Evolutionary conservation across 2,888 invertebrate species (phyloP).

Genomic region (Megaustenia siamemsis): DNA sequence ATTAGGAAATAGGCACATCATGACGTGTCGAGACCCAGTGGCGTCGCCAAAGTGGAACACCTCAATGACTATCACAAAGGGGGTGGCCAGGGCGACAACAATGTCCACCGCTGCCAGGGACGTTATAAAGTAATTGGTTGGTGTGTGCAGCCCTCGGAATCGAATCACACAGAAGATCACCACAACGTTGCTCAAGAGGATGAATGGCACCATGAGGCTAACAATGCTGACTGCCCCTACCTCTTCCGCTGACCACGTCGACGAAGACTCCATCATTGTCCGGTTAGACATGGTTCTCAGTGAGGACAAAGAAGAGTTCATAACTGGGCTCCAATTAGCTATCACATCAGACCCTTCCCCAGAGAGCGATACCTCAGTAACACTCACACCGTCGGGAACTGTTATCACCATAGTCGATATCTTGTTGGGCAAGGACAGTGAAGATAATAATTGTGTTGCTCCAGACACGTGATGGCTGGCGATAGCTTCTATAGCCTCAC

Average conservation of each 20-base stretch:
- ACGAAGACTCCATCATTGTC: not conserved
- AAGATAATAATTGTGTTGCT: not conserved
- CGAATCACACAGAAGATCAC: constrained; percentile 84
- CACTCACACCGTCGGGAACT: not conserved
- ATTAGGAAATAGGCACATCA: constrained; percentile 83
- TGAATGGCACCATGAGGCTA: constrained; percentile 81
- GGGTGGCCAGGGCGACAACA: constrained; percentile 84
- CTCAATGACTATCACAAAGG: constrained; percentile 83
- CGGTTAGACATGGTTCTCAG: not conserved
- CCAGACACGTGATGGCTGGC: no score
- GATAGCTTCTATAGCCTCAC: not conserved
- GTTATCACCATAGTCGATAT: not conserved
- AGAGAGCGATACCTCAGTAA: not conserved
- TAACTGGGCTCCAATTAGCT: no score
- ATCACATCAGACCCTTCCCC: not conserved
- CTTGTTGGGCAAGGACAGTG: not conserved
- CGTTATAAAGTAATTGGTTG: constrained; percentile 84
- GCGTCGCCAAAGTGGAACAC: constrained; percentile 79
- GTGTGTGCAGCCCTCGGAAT: constrained; percentile 84
- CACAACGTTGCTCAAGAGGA: constrained; percentile 83
- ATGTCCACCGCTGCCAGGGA: constrained; percentile 84
- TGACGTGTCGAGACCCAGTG: constrained; percentile 59
- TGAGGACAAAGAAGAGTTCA: not conserved
- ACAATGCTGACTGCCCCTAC: constrained; percentile 59
- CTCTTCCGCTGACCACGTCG: constrained; percentile 56